A percentile compares a stretch with the other conserved stretches of the same genome.
Evolutionary conservation across 2,113 vertebrate genomes (phyloP).

Genomic region (Narcine bancroftii): DNA sequence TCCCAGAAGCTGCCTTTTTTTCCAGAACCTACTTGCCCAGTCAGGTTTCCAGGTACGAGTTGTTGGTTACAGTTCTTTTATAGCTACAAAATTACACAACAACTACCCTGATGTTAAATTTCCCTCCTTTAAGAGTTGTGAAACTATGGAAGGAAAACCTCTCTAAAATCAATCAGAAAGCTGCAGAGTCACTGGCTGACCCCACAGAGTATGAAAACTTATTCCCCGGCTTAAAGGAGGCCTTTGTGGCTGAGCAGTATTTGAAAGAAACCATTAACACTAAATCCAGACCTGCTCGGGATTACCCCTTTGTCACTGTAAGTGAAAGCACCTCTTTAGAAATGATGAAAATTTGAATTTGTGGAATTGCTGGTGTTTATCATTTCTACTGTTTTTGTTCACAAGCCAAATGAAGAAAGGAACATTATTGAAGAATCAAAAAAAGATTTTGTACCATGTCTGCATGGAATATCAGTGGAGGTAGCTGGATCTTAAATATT

Average conservation of each 20-base stretch:
- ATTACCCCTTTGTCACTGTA: constrained; percentile 87
- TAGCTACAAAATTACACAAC: background rate
- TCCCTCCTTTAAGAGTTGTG: constrained; percentile 66
- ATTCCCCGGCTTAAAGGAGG: constrained; percentile 89
- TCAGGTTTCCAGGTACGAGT: constrained; percentile 81
- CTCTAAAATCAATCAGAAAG: constrained; percentile 91
- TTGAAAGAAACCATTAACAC: constrained; percentile 66
- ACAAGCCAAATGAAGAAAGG: constrained; percentile 90
- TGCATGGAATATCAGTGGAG: background rate
- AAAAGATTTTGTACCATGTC: constrained; percentile 68
- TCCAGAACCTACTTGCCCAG: constrained; percentile 93
- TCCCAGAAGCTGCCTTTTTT: constrained; percentile 93
- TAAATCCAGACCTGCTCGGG: constrained; percentile 67
- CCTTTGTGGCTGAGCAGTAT: constrained; percentile 82
- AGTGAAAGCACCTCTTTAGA: constrained; percentile 44
- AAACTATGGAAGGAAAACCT: constrained; percentile 90
- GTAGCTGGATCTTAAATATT: background rate
- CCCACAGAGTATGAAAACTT: constrained; percentile 97
- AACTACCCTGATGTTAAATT: constrained; percentile 35
- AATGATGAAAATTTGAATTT: background rate
- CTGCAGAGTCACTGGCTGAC: constrained; percentile 90
- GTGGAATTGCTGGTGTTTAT: background rate
- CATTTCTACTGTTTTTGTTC: background rate
- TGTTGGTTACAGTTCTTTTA: background rate
- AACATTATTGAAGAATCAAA: constrained; percentile 86